These are phyloP conservation scores for Cheilosia vernalis DNA, from an alignment of 2,888 invertebrate species.

Conservation along the genomic window DNA sequence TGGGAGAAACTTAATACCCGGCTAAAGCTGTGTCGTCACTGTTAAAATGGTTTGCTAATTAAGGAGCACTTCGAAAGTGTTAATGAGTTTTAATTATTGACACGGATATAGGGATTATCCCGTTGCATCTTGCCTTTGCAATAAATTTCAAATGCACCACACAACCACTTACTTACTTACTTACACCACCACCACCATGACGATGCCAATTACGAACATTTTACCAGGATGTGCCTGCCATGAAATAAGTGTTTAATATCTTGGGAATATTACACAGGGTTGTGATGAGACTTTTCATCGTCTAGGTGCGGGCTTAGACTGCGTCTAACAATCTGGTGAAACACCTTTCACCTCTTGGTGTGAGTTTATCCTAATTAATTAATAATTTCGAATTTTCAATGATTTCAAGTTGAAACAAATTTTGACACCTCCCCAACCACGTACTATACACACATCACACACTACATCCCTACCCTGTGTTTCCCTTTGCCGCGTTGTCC, in stretches of 20 bases:
- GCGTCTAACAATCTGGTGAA: constrained; percentile 15
- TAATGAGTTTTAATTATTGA: constrained; percentile 74
- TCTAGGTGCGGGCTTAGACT: neutral
- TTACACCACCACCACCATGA: neutral
- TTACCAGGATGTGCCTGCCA: constrained; percentile 7
- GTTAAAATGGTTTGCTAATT: constrained; percentile 63
- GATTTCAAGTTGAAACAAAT: constrained; percentile 50
- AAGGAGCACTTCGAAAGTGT: constrained; percentile 62
- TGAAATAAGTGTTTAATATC: constrained; percentile 16
- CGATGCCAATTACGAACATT: constrained; percentile 28
- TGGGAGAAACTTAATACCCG: constrained; percentile 19
- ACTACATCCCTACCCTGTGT: neutral
- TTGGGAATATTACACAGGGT: constrained; percentile 4
- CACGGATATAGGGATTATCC: constrained; percentile 53
- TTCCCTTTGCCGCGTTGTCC: neutral
- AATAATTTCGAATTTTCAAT: constrained; percentile 53
- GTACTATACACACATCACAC: neutral
- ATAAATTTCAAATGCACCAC: constrained; percentile 12
- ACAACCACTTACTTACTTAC: neutral
- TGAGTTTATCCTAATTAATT: constrained; percentile 54
- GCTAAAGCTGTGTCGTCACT: constrained; percentile 12
- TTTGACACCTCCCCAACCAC: constrained; percentile 31
- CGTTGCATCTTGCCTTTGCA: neutral
- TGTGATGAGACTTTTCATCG: neutral
- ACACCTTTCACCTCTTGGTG: constrained; percentile 7